phyloP scores from a whole-genome alignment of 2,113 vertebrate species.

The Pagrus major region DNA sequence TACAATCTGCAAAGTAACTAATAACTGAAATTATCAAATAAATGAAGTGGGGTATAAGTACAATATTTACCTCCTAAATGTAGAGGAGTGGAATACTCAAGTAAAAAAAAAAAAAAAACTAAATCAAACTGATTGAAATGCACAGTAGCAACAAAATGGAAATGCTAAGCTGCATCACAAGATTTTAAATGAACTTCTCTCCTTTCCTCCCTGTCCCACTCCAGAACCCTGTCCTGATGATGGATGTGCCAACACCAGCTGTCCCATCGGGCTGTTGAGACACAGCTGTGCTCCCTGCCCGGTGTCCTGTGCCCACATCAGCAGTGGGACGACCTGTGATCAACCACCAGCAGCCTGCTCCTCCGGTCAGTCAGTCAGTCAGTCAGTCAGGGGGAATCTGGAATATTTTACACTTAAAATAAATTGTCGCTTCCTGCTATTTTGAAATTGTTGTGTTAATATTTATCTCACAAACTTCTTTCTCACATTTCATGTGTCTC shows the following conservation, averaged over 20 bases:
- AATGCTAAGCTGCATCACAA: neutral
- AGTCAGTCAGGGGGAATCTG: conserved; percentile 67
- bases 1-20: no score
- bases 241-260: conserved; percentile 84
- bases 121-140: neutral
- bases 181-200: neutral
- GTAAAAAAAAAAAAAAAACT: no score
- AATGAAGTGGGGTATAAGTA: no score
- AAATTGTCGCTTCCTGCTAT: neutral
- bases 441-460: neutral
- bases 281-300: conserved; percentile 87
- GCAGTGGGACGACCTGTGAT: conserved; percentile 72
- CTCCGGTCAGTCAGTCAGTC: conserved; percentile 81
- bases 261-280: conserved; percentile 80
- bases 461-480: neutral
- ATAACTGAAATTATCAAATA: no score
- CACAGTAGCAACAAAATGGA: neutral
- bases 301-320: conserved; percentile 87
- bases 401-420: neutral
- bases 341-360: conserved; percentile 74
- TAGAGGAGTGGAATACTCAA: no score
- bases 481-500: neutral
- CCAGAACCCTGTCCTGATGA: conserved; percentile 86
- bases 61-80: no score
- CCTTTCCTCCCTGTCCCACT: neutral